Conservation (phyloP, 2,888 invertebrate species). For the Stenotaenia linearis region DNA sequence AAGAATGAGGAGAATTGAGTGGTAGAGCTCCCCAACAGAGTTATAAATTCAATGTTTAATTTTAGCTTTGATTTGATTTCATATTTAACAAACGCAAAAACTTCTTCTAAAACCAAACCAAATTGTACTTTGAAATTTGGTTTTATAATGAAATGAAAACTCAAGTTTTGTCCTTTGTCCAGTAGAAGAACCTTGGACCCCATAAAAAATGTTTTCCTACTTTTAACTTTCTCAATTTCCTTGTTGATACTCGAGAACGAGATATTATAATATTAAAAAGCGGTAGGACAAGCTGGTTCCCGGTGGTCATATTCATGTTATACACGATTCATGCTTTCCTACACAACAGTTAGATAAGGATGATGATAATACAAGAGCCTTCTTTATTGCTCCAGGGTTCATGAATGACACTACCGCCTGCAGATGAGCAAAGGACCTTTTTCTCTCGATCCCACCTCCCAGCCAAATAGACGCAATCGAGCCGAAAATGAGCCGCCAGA, state of each 20-base stretch:
- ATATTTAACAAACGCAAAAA: no score
- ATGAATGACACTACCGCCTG: constrained; percentile 20
- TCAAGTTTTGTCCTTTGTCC: no score
- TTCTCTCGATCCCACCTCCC: constrained; percentile 12
- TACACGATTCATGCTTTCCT: constrained; percentile 11
- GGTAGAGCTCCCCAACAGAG: no score
- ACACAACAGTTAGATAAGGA: constrained; percentile 24
- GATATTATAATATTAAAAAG: neutral
- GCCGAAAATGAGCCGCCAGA: constrained; percentile 11
- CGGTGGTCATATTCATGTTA: neutral
- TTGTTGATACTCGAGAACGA: neutral
- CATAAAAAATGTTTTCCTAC: neutral
- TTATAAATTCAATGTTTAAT: no score
- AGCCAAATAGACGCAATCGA: constrained; percentile 26
- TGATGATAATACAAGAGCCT: constrained; percentile 1
- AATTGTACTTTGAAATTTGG: no score
- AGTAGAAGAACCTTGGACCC: no score
- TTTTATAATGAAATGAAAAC: no score
- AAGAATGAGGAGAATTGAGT: no score
- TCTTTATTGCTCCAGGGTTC: constrained; percentile 8
- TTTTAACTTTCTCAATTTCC: neutral
- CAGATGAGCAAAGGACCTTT: constrained; percentile 20
- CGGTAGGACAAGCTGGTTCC: neutral
- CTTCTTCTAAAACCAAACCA: no score
- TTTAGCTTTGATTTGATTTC: no score